phyloP scores from a whole-genome alignment of 2,113 vertebrate genomes.

The Pionites leucogaster region DNA sequence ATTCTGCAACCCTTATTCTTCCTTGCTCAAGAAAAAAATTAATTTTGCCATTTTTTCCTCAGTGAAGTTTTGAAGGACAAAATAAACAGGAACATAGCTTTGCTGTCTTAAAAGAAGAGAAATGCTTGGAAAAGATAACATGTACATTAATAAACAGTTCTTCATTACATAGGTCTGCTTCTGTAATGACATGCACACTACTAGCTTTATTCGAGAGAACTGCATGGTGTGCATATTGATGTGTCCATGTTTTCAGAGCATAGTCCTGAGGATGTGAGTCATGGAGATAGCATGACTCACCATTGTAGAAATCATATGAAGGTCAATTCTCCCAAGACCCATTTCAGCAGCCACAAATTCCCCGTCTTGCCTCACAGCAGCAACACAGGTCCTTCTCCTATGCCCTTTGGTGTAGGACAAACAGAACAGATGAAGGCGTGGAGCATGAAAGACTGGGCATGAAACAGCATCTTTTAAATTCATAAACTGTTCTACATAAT shows the following conservation, averaged over 20 bases:
- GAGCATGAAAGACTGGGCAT: not conserved
- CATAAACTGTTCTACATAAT: not conserved
- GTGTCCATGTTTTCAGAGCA: not conserved
- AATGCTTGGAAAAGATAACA: not conserved
- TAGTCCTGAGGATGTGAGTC: not conserved
- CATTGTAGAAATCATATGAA: not conserved
- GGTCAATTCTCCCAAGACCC: not conserved
- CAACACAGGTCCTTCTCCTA: not conserved
- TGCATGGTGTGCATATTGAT: not conserved
- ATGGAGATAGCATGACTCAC: not conserved
- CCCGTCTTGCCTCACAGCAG: not conserved
- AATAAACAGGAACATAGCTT: not conserved
- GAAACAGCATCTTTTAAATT: not conserved
- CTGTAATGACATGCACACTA: not conserved
- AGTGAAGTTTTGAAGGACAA: not conserved
- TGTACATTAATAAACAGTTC: not conserved
- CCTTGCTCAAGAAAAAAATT: not conserved
- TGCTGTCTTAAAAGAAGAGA: not conserved
- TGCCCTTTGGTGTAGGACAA: not conserved
- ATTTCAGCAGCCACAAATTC: not conserved
- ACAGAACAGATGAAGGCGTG: not conserved
- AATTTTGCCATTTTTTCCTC: not conserved
- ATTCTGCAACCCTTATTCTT: not conserved
- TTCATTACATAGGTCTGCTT: not conserved
- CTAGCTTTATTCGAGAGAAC: not conserved